Evolutionary conservation across 1,140 invertebrate species (phyloP), one percentile per base, ranked within the genome.

Genomic region (Holotrichia oblita): DNA sequence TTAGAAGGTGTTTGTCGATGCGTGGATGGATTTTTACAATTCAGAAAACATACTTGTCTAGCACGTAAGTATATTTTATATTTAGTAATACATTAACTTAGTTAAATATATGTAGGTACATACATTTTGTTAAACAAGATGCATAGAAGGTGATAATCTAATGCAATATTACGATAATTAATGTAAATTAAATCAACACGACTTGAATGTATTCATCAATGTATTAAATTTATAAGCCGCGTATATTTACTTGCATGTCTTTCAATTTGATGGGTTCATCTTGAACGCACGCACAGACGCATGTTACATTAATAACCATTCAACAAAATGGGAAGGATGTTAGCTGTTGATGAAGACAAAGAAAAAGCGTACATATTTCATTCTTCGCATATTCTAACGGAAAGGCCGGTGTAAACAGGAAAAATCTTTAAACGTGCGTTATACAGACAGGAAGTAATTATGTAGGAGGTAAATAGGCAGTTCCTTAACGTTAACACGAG

Each of bases 11-110:
- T 91, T 40, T 95, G 95, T 86, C 90, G 92, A 34, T 97, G 96
- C 86, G 91, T 93, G 69, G 91, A 93, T 81, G 94, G 94, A 76
- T 94, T 93, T 87, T 87, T 96, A 61, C 94, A 95, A 83, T 95
- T 95, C 87, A 90, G 95, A 82, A 92, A 94, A 85, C 95, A 97
- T 85, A 96, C 95, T 27, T 97, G 96, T 88, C 89, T 97, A 41
- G 91, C 92, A 85, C 94, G 95, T 97, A 91, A 95, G 95, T 94
- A 85, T 34, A 40, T 69, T 27, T 3, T 69, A 12, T 22, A 69
- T 69, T 69, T 69, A 69, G 1, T 22, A 14, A 2, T 48, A 17
- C n/a, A n/a, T n/a, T n/a, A n/a, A n/a, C n/a, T n/a, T n/a, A n/a
- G n/a, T n/a, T n/a, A n/a, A n/a, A 14, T 48, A 14, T 17, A 48